Base-by-base conservation (phyloP, 1,140 invertebrate species). In the Scaptomyza hsui region DNA sequence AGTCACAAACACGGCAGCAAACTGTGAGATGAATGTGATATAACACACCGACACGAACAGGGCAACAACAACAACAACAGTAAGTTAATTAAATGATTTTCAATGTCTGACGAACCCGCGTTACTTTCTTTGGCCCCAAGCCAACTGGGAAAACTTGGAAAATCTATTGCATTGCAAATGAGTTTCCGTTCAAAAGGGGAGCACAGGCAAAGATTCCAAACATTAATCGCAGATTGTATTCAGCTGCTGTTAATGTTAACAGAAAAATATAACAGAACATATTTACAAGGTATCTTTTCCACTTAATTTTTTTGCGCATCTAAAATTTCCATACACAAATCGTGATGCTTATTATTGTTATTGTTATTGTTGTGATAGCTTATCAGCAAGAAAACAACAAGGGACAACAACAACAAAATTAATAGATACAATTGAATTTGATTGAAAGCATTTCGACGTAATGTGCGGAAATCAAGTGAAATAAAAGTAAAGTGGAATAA, bases 21-120 rank as follows among this genome's bases (percentile, higher is more conserved):
- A 15, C 12, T 1, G 41, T 15, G 18, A 65, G 68, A 65, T 71
- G 69, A 67, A 55, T 72, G 79, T 83, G 81, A 83, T 83, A 83
- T 85, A 83, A 83, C 55, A 83, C 55, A 72, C 16, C 52, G 62
- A 59, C 62, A 72, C 53, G 52, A n/a, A n/a, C n/a, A n/a, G n/a
- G 39, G 6, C 62, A 76, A 39, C 57, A 61, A 35, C 41, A 26
- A 32, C 48, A 19, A 41, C 56, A 39, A 7, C 29, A 42, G 52
- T 67, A 65, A 85, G 80, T 83, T 85, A 83, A 83, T 83, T 83
- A 83, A 83, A 83, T 83, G 80, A 85, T 85, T 79, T 79, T 65
- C 72, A 86, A 86, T 86, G 75, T 61, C 55, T 75, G 48, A 47
- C 72, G 62, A 76, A 59, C 78, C 53, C 68, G 68, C 61, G 42